Conservation (phyloP, 2,113 vertebrate species). For the Laticauda colubrina region DNA sequence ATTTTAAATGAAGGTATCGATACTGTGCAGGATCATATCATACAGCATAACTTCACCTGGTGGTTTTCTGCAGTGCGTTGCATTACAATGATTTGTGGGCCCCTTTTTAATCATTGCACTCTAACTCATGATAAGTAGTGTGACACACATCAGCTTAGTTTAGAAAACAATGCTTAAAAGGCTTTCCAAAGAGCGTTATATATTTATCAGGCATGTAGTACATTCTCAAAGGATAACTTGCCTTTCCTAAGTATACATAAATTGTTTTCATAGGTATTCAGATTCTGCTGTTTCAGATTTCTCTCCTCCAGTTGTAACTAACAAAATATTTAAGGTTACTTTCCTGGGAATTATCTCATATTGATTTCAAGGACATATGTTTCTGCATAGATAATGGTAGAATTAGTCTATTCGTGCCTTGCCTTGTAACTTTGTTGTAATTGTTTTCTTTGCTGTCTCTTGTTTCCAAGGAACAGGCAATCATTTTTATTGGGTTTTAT, state of each 20-base stretch:
- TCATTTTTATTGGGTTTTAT: neutral
- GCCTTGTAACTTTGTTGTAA: neutral
- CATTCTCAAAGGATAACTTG: neutral
- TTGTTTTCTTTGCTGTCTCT: neutral
- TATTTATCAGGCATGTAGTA: neutral
- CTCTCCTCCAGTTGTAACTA: neutral
- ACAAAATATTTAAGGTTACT: neutral
- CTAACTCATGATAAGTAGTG: fast-evolving
- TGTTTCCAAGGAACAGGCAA: neutral
- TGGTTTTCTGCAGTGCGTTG: neutral
- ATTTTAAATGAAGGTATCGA: neutral
- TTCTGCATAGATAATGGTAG: neutral
- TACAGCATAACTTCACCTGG: neutral
- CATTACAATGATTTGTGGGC: neutral
- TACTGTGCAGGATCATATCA: neutral
- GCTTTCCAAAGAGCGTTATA: neutral
- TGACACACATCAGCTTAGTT: neutral
- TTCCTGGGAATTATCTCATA: neutral
- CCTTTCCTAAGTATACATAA: neutral
- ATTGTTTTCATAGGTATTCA: neutral
- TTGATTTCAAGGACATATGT: neutral
- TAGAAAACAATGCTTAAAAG: neutral
- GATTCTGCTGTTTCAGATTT: neutral
- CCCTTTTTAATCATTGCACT: fast-evolving
- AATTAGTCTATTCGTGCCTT: neutral